Percentiles rank a stretch among this genome's conserved stretches.
phyloP scores from a whole-genome alignment of 2,113 vertebrate species.

The Nothobranchius furzeri region DNA sequence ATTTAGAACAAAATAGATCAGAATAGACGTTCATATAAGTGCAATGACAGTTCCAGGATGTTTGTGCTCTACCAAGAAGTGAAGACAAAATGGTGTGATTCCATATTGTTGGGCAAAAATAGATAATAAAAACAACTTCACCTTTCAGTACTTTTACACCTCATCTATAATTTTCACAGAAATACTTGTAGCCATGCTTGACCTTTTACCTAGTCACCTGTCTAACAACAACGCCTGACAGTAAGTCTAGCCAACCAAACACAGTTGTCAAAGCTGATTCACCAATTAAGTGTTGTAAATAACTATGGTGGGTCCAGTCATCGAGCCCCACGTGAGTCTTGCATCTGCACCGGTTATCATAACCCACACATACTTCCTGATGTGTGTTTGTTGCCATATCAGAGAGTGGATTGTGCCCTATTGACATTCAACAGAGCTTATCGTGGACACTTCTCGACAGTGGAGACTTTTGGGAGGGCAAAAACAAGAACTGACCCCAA shows the following conservation, averaged over 20 bases:
- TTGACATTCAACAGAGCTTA: slow-evolving; percentile 69
- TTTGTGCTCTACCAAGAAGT: no score
- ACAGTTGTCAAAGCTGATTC: no score
- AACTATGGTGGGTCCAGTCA: slow-evolving; percentile 33
- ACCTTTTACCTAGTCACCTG: slow-evolving; percentile 21
- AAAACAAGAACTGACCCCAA: background rate
- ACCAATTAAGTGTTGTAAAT: slow-evolving; percentile 11
- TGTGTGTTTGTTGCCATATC: slow-evolving; percentile 70
- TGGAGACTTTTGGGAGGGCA: slow-evolving; percentile 51
- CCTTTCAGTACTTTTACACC: background rate
- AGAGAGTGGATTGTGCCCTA: slow-evolving; percentile 43
- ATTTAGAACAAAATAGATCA: no score
- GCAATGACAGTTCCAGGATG: no score
- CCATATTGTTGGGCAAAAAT: no score
- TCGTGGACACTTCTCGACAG: slow-evolving; percentile 37
- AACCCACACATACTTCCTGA: slow-evolving; percentile 29
- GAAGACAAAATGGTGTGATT: no score
- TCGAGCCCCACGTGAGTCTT: slow-evolving; percentile 21
- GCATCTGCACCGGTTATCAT: slow-evolving; percentile 30
- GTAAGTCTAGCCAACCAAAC: background rate
- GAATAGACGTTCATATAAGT: no score
- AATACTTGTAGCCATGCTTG: background rate
- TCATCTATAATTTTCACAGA: slow-evolving; percentile 9
- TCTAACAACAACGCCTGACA: background rate
- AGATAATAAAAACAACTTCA: no score